Conservation (phyloP, 2,888 invertebrate species). For the Apeira syringaria region DNA sequence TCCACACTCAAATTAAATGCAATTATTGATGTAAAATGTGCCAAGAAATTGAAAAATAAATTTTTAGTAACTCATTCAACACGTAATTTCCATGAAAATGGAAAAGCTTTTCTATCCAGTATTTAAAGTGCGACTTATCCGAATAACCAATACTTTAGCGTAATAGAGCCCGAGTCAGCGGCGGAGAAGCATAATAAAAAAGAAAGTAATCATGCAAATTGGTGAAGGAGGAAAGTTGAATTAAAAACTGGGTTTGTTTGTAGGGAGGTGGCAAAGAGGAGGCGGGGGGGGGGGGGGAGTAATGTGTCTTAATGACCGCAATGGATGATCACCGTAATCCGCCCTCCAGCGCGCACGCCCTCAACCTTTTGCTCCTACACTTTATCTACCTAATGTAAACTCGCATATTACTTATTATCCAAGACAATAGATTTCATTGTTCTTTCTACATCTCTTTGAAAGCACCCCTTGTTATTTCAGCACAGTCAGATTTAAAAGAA, state of each 20-base stretch:
- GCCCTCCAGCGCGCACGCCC: conserved; percentile 51
- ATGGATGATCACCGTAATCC: conserved; percentile 78
- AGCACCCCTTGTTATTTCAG: conserved; percentile 36
- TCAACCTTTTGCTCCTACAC: conserved; percentile 63
- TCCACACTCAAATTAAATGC: too few species aligned
- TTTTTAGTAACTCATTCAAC: conserved; percentile 21
- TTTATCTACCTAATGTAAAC: conserved; percentile 49
- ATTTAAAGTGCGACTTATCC: conserved; percentile 43
- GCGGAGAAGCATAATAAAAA: conserved; percentile 74
- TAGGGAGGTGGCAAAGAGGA: conserved; percentile 28
- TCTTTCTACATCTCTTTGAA: conserved; percentile 31
- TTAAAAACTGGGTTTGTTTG: conserved; percentile 74
- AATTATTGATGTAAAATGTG: too few species aligned
- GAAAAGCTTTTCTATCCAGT: conserved; percentile 30
- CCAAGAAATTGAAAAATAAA: too few species aligned
- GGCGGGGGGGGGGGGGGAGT: conserved; percentile 45
- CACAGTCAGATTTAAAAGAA: too few species aligned
- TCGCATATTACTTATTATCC: conserved; percentile 37
- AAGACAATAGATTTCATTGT: conserved; percentile 40
- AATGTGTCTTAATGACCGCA: conserved; percentile 83
- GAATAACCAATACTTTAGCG: conserved; percentile 51
- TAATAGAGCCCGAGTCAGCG: conserved; percentile 50
- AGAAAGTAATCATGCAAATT: conserved; percentile 84
- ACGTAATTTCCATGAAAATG: conserved; percentile 28
- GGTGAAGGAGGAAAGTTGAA: conserved; percentile 79